Evolutionary conservation across 2,888 invertebrate species (phyloP).

Genomic region (Drosophila formosana): DNA sequence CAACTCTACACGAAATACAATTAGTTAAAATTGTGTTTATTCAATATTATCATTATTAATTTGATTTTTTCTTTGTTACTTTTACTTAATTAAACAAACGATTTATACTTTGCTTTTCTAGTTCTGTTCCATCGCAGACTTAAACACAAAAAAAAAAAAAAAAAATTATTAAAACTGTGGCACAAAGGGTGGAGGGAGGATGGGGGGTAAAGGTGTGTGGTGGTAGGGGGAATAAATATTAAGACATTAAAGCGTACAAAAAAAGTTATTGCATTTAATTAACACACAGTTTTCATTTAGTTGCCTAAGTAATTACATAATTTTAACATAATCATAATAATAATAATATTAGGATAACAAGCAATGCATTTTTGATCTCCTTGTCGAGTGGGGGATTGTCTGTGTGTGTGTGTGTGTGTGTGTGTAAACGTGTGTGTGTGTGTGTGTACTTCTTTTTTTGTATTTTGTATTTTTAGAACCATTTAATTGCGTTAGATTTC

Average conservation of each 20-base stretch:
- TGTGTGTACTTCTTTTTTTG: slow-evolving; percentile 3
- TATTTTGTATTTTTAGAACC: slow-evolving; percentile 30
- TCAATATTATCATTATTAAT: slow-evolving; percentile 28
- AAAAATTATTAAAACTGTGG: neutral
- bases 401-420: slow-evolving; percentile 24
- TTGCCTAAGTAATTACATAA: slow-evolving; percentile 24
- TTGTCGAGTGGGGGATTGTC: slow-evolving; percentile 6
- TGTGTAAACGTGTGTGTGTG: slow-evolving; percentile 13
- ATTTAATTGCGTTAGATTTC: slow-evolving; percentile 45
- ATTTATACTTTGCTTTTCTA: slow-evolving; percentile 13
- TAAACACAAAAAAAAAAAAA: slow-evolving; percentile 26
- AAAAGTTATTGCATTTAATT: slow-evolving; percentile 20
- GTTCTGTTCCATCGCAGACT: slow-evolving; percentile 46
- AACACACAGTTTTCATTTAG: slow-evolving; percentile 21
- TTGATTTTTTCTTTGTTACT: slow-evolving; percentile 15
- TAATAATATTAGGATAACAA: slow-evolving; percentile 23
- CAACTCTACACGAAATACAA: slow-evolving; percentile 48
- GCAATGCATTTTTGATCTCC: slow-evolving; percentile 1
- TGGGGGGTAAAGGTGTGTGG: too few species aligned
- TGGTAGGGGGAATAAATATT: slow-evolving; percentile 8
- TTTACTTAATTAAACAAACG: slow-evolving; percentile 35
- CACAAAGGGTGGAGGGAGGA: too few species aligned
- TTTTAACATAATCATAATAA: slow-evolving; percentile 18
- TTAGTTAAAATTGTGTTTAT: slow-evolving; percentile 11
- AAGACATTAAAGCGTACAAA: slow-evolving; percentile 9